phyloP scores from a whole-genome alignment of 2,888 invertebrate genomes.

The Leptopterna dolabrata region DNA sequence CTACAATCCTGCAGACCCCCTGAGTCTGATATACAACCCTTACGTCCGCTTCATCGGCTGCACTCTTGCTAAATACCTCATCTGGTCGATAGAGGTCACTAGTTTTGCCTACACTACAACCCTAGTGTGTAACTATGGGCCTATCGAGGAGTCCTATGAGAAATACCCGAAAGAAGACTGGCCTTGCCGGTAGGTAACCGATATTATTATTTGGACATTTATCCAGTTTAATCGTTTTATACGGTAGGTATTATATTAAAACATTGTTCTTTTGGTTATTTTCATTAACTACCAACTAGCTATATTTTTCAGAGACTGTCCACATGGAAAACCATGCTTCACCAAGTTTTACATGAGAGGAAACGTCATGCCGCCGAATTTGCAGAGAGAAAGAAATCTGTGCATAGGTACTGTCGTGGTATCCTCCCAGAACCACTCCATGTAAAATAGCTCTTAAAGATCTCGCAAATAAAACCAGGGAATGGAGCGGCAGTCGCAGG shows the following conservation, averaged over 20 bases:
- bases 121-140: slow-evolving; percentile 39
- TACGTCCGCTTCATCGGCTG: neutral
- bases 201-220: neutral
- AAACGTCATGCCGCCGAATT: neutral
- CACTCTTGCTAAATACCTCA: slow-evolving; percentile 4
- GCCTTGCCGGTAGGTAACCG: slow-evolving; percentile 3
- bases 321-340: neutral
- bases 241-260: neutral
- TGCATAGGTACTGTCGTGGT: slow-evolving; percentile 41
- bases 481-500: too few species aligned
- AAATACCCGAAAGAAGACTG: slow-evolving; percentile 1
- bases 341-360: neutral
- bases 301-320: slow-evolving; percentile 1
- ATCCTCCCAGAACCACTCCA: too few species aligned
- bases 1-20: neutral
- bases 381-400: slow-evolving; percentile 8
- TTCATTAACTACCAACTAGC: neutral
- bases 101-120: neutral
- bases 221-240: neutral
- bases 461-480: too few species aligned
- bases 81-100: neutral
- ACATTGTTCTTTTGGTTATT: neutral
- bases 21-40: slow-evolving; percentile 29
- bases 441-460: too few species aligned
- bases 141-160: neutral